Base-by-base conservation (phyloP, 2,888 invertebrate genomes). In the Agapostemon virescens region DNA sequence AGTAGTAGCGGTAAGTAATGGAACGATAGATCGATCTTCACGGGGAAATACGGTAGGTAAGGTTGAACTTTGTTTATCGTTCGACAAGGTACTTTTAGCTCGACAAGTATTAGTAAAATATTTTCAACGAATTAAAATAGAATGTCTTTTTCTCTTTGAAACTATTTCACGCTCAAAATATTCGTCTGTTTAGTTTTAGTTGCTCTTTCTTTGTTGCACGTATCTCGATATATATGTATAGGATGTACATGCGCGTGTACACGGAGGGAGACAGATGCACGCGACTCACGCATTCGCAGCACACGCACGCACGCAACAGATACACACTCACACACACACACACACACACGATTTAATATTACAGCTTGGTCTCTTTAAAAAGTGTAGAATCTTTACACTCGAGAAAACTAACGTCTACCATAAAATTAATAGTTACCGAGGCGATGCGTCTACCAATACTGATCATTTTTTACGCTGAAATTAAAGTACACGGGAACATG, bases 81-180 rank as follows among this genome's bases (percentile, higher is more conserved):
- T 74, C 70, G 49, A 38, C 71, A 69, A 83, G 72, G 66, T 78
- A 82, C 23, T 68, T 61, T 74, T 61, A 66, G 61, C 55, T 55
- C 55, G 55, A 55, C 26, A 55, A 55, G 38, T 73, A 73, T 90
- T 88, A 88, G 84, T 87, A 90, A 91, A 89, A 90, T 90, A 90
- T 81, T 86, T 55, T 84, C 82, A 88, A 81, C 82, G 85, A 84
- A 88, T 89, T 74, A 87, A 89, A 90, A 88, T 90, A 88, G 84
- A 86, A 83, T 88, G 75, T 85, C 76, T 66, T 79, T n/a, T 63
- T 80, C 30, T 79, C 58, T 80, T 73, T 79, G 45, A 61, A 81
- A 76, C 58, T 79, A 55, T 55, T 55, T 55, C 55, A 74, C 69
- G 74, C 74, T 63, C 64, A 86, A 86, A 86, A 83, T 79, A 85